These are phyloP conservation scores for Meloidogyne floridensis DNA, from an alignment of 1,140 invertebrate genomes.

Conservation along the genomic window DNA sequence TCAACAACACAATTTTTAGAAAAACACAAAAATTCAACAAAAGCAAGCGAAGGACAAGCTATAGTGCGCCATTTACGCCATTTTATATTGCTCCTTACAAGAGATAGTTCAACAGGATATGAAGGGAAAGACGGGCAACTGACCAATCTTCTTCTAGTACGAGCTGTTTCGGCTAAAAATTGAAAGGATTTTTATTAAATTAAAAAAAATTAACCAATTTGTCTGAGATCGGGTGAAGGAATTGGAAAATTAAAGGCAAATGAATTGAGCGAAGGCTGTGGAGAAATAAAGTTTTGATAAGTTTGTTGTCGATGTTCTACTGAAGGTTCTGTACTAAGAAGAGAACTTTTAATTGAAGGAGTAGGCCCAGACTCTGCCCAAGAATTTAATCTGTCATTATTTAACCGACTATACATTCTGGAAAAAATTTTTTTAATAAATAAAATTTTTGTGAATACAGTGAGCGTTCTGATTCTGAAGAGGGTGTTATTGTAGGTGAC, in stretches of 20 bases:
- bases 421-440: slow-evolving; percentile 18
- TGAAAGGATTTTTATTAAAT: not conserved
- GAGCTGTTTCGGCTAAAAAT: slow-evolving; percentile 32
- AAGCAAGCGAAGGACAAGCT: slow-evolving; percentile 20
- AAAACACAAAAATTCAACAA: slow-evolving; percentile 33
- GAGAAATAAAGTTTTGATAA: slow-evolving; percentile 56
- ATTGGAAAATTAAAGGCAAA: slow-evolving; percentile 53
- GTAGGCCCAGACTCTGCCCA: slow-evolving; percentile 42
- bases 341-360: slow-evolving; percentile 47
- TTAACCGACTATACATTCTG: slow-evolving; percentile 41
- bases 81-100: slow-evolving; percentile 7
- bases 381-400: slow-evolving; percentile 37
- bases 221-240: slow-evolving; percentile 50
- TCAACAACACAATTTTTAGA: slow-evolving; percentile 19
- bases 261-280: slow-evolving; percentile 56
- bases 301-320: slow-evolving; percentile 53
- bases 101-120: not conserved
- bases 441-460: slow-evolving; percentile 1
- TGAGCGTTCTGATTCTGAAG: slow-evolving; percentile 23
- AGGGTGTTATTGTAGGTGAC: slow-evolving; percentile 27
- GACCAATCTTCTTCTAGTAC: slow-evolving; percentile 38
- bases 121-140: slow-evolving; percentile 39
- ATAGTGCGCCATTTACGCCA: slow-evolving; percentile 26
- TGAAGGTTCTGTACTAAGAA: slow-evolving; percentile 57
- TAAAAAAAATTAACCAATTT: slow-evolving; percentile 47